phyloP scores from a whole-genome alignment of 2,113 vertebrate genomes.

The Merops nubicus region DNA sequence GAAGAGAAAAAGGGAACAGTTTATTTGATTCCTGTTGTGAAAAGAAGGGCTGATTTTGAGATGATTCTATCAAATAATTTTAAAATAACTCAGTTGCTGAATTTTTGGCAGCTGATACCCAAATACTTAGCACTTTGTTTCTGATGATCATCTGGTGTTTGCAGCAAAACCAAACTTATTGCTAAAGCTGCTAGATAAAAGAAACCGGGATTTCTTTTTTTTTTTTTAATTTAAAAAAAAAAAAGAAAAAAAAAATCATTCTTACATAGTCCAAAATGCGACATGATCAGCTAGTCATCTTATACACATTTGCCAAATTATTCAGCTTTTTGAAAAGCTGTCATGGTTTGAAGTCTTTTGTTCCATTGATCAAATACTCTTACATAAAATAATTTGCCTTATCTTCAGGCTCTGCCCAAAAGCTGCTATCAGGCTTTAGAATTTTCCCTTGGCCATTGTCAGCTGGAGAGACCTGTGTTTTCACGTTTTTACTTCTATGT shows the following conservation, averaged over 20 bases:
- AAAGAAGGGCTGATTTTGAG: not conserved
- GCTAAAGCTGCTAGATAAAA: not conserved
- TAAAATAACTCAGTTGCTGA: not conserved
- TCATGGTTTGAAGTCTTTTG: not conserved
- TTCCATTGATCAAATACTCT: not conserved
- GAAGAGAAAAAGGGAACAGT: not conserved
- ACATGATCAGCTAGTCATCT: not conserved
- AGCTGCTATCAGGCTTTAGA: not conserved
- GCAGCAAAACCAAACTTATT: not conserved
- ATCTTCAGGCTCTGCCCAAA: not conserved
- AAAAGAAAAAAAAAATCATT: not conserved
- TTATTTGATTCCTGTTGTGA: not conserved
- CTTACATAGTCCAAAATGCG: not conserved
- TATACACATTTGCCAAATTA: not conserved
- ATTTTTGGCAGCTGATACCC: not conserved
- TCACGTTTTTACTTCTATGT: not conserved
- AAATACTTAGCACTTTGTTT: not conserved
- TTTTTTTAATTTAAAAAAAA: too few species aligned
- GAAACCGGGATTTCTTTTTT: not conserved
- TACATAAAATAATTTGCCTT: not conserved
- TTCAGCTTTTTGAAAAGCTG: not conserved
- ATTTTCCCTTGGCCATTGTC: not conserved
- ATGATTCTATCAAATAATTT: not conserved
- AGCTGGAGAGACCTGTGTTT: not conserved
- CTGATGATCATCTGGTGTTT: not conserved